phyloP scores from a whole-genome alignment of 1,140 invertebrate genomes.

The Drosophila auraria region DNA sequence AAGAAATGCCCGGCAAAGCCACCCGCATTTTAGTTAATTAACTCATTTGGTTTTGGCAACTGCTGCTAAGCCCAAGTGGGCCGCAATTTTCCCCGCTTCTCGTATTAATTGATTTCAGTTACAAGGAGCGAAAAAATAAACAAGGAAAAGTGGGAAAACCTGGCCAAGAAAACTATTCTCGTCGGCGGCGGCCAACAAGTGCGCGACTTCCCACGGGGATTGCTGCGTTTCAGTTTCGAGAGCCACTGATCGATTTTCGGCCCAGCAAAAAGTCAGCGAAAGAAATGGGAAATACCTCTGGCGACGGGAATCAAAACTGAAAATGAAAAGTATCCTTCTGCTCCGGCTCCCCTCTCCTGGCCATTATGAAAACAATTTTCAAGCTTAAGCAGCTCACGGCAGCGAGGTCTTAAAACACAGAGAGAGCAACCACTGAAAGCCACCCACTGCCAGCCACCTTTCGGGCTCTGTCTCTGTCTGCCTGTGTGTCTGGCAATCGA shows the following conservation, averaged over 20 bases:
- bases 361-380: constrained; percentile 83
- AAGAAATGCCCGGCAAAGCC: constrained; percentile 62
- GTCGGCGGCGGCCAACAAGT: constrained; percentile 52
- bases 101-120: constrained; percentile 77
- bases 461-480: constrained; percentile 40
- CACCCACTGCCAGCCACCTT: constrained; percentile 30
- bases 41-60: constrained; percentile 83
- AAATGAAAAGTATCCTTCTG: constrained; percentile 48
- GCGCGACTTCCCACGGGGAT: constrained; percentile 77
- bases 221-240: constrained; percentile 54
- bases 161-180: constrained; percentile 55
- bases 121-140: constrained; percentile 1
- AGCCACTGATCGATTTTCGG: constrained; percentile 51
- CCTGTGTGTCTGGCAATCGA: constrained; percentile 69
- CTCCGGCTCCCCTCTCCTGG: constrained; percentile 11
- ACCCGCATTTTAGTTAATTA: constrained; percentile 85
- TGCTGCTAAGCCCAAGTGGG: constrained; percentile 64
- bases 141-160: not conserved
- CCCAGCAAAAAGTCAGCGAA: constrained; percentile 67
- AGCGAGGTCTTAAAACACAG: constrained; percentile 43
- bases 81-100: constrained; percentile 41
- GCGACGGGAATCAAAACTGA: constrained; percentile 29
- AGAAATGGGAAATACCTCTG: constrained; percentile 25
- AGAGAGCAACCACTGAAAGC: constrained; percentile 34
- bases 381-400: constrained; percentile 83